These are phyloP conservation scores for Cottoperca gobio DNA, from an alignment of 2,797 vertebrate genomes.

Conservation along the genomic window DNA sequence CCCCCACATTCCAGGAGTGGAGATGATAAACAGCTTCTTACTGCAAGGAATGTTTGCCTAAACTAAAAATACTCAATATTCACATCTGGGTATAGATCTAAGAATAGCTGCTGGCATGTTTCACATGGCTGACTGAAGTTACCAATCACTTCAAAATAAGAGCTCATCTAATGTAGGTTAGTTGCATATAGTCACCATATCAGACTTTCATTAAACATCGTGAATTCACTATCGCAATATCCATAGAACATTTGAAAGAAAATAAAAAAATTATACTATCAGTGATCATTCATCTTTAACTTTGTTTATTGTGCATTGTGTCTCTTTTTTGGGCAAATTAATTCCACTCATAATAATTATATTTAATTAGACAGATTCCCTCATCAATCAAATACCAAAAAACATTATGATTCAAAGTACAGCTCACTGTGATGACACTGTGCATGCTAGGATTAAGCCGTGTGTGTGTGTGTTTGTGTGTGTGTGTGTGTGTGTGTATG, in stretches of 20 bases:
- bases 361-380: too few species aligned
- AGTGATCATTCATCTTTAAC: too few species aligned
- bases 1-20: conserved; percentile 41
- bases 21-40: conserved; percentile 35
- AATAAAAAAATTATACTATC: too few species aligned
- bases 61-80: conserved; percentile 27
- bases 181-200: neutral
- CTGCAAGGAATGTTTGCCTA: conserved; percentile 33
- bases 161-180: neutral
- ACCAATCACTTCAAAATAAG: neutral
- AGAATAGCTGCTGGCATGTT: conserved; percentile 18
- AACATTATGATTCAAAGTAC: neutral
- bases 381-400: conserved; percentile 2
- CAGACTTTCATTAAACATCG: too few species aligned
- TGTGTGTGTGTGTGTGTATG: conserved; percentile 9
- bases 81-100: conserved; percentile 24
- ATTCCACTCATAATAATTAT: too few species aligned
- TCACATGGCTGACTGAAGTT: neutral
- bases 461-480: conserved; percentile 6
- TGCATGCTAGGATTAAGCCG: neutral
- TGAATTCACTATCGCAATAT: too few species aligned
- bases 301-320: too few species aligned
- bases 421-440: neutral
- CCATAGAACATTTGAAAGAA: too few species aligned
- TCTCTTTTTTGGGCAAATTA: too few species aligned